Conservation (phyloP, 2,113 vertebrate species). For the Thamnaconus septentrionalis region DNA sequence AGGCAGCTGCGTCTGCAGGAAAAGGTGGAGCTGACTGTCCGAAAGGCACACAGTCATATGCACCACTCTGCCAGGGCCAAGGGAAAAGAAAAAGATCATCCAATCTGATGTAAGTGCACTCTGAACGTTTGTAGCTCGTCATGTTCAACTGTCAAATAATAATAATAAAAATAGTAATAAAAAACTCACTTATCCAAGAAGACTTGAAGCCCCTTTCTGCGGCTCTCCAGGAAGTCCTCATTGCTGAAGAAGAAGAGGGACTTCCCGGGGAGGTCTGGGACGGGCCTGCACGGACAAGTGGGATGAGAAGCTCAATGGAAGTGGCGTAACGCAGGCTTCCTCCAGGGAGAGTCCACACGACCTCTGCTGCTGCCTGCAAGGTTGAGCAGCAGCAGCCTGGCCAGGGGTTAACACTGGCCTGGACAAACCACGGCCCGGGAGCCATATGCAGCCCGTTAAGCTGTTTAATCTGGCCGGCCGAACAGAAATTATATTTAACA, state of each 20-base stretch:
- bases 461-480: too few relatives aligned
- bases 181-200: slow-evolving; percentile 87
- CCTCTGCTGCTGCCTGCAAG: too few relatives aligned
- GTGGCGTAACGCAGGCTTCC: neutral
- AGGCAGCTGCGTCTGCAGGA: slow-evolving; percentile 94
- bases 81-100: neutral
- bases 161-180: too few relatives aligned
- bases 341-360: too few relatives aligned
- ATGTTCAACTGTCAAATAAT: too few relatives aligned
- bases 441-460: too few relatives aligned
- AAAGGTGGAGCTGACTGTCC: slow-evolving; percentile 95
- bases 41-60: slow-evolving; percentile 93
- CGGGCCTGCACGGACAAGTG: slow-evolving; percentile 74
- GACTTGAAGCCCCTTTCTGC: slow-evolving; percentile 87
- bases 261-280: slow-evolving; percentile 91
- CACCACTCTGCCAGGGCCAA: slow-evolving; percentile 78
- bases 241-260: slow-evolving; percentile 83
- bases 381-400: too few relatives aligned
- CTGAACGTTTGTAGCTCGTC: too few relatives aligned
- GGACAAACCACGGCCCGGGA: too few relatives aligned
- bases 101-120: too few relatives aligned
- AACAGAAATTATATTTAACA: too few relatives aligned
- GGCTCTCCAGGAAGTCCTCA: slow-evolving; percentile 89
- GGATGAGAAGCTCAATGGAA: neutral
- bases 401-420: too few relatives aligned